phyloP scores from a whole-genome alignment of 2,888 invertebrate genomes.

The Lepetodrilus schrolli region DNA sequence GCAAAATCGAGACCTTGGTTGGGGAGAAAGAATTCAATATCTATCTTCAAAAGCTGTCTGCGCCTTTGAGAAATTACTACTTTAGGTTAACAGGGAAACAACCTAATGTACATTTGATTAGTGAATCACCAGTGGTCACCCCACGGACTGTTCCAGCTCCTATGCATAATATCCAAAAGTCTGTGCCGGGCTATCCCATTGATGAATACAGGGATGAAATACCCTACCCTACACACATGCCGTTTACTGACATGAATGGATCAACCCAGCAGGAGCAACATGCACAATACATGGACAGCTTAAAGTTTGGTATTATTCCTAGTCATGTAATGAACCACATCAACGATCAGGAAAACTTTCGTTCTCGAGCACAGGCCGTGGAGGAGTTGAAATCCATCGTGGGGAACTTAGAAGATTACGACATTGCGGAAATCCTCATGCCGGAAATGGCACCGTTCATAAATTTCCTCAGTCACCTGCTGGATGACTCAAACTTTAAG shows the following conservation, averaged over 20 bases:
- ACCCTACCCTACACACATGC: not conserved
- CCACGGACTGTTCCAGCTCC: not conserved
- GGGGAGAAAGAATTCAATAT: constrained; percentile 73
- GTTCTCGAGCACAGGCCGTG: constrained; percentile 78
- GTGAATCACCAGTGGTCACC: constrained; percentile 25
- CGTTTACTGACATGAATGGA: not conserved
- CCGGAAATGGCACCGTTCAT: constrained; percentile 81
- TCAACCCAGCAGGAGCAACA: constrained; percentile 25
- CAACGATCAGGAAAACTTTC: constrained; percentile 79
- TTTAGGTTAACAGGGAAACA: constrained; percentile 56
- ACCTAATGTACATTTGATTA: constrained; percentile 36
- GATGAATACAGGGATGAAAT: not conserved
- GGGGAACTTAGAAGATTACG: constrained; percentile 61
- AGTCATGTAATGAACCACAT: constrained; percentile 74
- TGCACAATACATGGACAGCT: constrained; percentile 57
- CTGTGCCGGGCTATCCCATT: not conserved
- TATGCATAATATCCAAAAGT: not conserved
- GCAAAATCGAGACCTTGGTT: constrained; percentile 73
- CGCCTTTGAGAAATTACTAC: constrained; percentile 62
- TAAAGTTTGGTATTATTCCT: constrained; percentile 76
- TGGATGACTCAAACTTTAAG: constrained; percentile 81
- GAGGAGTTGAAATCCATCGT: constrained; percentile 80
- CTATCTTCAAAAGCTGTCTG: constrained; percentile 67
- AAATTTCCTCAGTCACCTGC: constrained; percentile 78
- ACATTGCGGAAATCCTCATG: constrained; percentile 76